Evolutionary conservation across 2,888 invertebrate species (phyloP), one percentile per base, ranked within the genome.

Genomic region (Ochropleura leucogaster): DNA sequence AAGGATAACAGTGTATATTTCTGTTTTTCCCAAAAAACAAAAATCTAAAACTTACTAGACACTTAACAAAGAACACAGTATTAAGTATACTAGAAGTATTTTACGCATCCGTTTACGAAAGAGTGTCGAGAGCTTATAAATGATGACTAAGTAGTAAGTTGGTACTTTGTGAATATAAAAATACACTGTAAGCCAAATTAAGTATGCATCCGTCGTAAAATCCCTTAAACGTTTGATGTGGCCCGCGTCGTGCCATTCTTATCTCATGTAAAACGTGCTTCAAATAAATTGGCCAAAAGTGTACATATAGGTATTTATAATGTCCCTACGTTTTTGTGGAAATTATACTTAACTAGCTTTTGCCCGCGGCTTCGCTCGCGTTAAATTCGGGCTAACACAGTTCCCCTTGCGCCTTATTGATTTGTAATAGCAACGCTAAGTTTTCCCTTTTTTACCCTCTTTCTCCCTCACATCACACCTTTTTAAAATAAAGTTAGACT

Each of bases 211-310:
- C 72, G 68, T 67, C 85, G 88, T 84, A 85, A 86, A 84, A 72
- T 79, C 82, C 82, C 85, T 79, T 88, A 71, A 80, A 72, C 85
- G 80, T 88, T 87, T 87, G 87, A 88, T 83, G 80, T 87, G 76
- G 74, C 74, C 87, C 72, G 83, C 85, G 6, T 80, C 81, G 74
- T 82, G 82, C 66, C 73, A 74, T 80, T 79, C 81, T 79, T 85
- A 88, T 85, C 88, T 83, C 65, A 67, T 76, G 76, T 30, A 55
- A 78, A 75, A 87, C 87, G 87, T 87, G 87, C 82, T 78, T 80
- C 72, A 87, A 85, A 87, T 88, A 86, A 77, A 82, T 82, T 83
- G 83, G 70, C 76, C 47, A 68, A 67, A 87, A 77, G 69, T 82
- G 62, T 87, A 80, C n/a, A 10, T 80, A 70, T 18, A 74, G 18